Conservation (phyloP, 1,140 invertebrate species). For the Antheraea pernyi region DNA sequence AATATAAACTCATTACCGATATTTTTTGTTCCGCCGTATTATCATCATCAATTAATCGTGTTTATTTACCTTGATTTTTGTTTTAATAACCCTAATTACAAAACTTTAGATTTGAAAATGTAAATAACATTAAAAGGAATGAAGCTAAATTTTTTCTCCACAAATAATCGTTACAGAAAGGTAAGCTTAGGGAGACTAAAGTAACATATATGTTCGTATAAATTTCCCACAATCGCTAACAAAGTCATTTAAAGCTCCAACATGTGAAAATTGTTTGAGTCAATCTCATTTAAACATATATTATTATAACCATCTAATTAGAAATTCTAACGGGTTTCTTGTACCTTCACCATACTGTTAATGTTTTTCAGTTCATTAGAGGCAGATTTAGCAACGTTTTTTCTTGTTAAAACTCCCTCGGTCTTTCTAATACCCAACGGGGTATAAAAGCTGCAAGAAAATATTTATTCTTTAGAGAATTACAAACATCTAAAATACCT, state of each 20-base stretch:
- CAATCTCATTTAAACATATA: background rate
- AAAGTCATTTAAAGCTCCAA: background rate
- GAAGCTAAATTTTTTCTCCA: too few relatives aligned
- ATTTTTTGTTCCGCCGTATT: too few relatives aligned
- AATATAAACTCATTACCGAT: too few relatives aligned
- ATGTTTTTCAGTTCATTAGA: constrained; percentile 25
- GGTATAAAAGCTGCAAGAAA: constrained; percentile 35
- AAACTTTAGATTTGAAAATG: too few relatives aligned
- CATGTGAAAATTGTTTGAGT: background rate
- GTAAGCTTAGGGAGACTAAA: too few relatives aligned
- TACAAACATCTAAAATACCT: constrained; percentile 46
- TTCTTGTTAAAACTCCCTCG: constrained; percentile 32
- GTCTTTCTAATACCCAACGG: constrained; percentile 38
- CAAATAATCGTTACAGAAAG: too few relatives aligned
- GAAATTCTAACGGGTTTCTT: background rate
- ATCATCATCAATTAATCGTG: too few relatives aligned
- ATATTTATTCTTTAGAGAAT: constrained; percentile 39
- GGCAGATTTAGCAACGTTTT: constrained; percentile 26
- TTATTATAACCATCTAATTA: background rate
- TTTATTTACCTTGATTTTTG: too few relatives aligned
- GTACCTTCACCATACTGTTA: too few relatives aligned
- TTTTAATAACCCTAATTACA: too few relatives aligned
- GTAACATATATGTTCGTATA: too few relatives aligned
- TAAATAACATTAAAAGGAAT: too few relatives aligned
- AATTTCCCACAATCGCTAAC: background rate